Conservation (phyloP, 1,140 invertebrate genomes). For the Aphaenogaster floridana region DNA sequence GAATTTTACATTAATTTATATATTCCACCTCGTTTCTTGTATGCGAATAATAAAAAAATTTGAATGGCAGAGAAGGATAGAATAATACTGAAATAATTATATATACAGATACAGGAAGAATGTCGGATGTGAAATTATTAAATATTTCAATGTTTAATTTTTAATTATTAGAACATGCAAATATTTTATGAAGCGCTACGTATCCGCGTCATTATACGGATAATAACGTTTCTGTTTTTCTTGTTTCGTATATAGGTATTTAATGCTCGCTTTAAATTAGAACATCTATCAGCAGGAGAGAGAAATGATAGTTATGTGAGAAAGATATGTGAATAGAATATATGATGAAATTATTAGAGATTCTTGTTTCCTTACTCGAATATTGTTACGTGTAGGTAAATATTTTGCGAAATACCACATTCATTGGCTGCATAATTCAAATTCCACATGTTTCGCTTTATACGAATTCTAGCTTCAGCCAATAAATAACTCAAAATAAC, state of each 20-base stretch:
- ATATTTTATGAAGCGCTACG: neutral
- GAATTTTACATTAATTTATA: neutral
- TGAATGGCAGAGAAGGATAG: neutral
- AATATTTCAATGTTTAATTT: neutral
- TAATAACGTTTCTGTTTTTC: neutral
- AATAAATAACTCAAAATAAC: neutral
- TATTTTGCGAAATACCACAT: neutral
- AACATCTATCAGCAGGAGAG: neutral
- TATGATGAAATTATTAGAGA: neutral
- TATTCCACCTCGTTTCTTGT: neutral
- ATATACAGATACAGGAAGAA: neutral
- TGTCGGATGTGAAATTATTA: neutral
- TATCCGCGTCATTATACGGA: neutral
- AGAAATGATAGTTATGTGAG: neutral
- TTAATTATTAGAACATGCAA: neutral
- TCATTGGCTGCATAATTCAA: neutral
- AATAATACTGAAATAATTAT: neutral
- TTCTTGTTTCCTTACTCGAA: neutral
- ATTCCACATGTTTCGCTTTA: neutral
- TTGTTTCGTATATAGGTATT: neutral
- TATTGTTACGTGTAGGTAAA: neutral
- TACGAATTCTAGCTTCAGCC: neutral
- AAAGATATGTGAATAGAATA: neutral
- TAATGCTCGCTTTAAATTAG: neutral
- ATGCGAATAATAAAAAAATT: neutral